Conservation (phyloP, 92 coral and sea anemone species). For the Heliopora coerulea region DNA sequence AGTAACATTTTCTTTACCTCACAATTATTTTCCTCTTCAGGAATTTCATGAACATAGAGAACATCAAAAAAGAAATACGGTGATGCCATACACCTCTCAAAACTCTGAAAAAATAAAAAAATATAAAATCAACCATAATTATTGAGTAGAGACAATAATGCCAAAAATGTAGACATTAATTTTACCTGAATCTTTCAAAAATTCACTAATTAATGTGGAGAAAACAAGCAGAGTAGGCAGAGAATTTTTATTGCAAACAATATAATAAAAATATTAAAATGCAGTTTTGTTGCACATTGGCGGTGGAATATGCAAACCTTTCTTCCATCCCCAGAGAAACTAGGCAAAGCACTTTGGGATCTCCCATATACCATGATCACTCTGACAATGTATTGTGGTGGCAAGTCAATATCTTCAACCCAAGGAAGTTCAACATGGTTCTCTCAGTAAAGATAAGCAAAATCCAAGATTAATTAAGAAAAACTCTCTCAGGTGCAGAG, state of each 20-base stretch:
- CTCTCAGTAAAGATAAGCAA: conserved; percentile 45
- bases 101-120: conserved; percentile 50
- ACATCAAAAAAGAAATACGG: conserved; percentile 96
- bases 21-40: conserved; percentile 76
- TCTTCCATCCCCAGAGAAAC: conserved; percentile 57
- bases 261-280: too few species aligned
- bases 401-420: conserved; percentile 63
- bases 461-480: too few species aligned
- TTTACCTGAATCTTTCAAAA: too few species aligned
- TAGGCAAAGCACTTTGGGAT: conserved; percentile 67
- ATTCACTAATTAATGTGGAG: too few species aligned
- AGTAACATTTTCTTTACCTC: conserved; percentile 65
- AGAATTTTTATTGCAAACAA: too few species aligned
- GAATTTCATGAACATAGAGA: conserved; percentile 84
- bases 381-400: conserved; percentile 84
- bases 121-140: neutral
- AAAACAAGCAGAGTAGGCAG: too few species aligned
- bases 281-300: too few species aligned
- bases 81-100: conserved; percentile 62
- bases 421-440: conserved; percentile 60
- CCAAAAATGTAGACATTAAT: too few species aligned
- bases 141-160: too few species aligned
- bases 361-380: conserved; percentile 87
- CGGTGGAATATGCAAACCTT: conserved; percentile 61
- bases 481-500: too few species aligned